These are phyloP conservation scores for Dunckerocampus dactyliophorus DNA, from an alignment of 2,113 vertebrate genomes.

Conservation along the genomic window DNA sequence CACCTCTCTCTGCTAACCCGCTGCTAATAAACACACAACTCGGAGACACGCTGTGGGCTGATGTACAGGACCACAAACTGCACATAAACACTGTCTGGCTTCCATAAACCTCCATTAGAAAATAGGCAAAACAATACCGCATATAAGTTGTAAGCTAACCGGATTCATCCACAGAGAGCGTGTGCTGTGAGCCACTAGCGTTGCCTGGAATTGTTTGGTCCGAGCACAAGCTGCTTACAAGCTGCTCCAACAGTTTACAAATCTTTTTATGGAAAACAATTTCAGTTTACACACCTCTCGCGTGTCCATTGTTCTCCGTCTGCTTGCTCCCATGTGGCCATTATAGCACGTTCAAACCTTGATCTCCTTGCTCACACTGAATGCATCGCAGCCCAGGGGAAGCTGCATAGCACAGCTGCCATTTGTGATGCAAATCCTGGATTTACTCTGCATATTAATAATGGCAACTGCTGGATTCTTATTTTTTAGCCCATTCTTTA, in stretches of 20 bases:
- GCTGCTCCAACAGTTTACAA: constrained; percentile 49
- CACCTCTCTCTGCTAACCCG: constrained; percentile 27
- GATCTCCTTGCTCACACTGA: constrained; percentile 33
- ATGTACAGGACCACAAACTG: constrained; percentile 19
- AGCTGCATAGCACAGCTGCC: neutral
- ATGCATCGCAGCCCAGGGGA: constrained; percentile 17
- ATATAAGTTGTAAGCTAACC: constrained; percentile 15
- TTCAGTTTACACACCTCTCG: constrained; percentile 36
- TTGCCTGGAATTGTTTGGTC: constrained; percentile 39
- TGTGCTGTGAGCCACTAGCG: neutral
- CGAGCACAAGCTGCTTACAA: constrained; percentile 55
- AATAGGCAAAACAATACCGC: constrained; percentile 8
- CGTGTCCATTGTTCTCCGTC: constrained; percentile 41
- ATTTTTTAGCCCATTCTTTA: neutral
- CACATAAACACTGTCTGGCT: constrained; percentile 2
- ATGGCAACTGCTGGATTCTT: neutral
- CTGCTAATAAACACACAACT: constrained; percentile 41
- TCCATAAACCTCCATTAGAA: neutral
- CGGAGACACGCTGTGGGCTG: constrained; percentile 29
- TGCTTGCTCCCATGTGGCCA: constrained; percentile 26
- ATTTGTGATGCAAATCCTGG: constrained; percentile 27
- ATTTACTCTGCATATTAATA: constrained; percentile 7
- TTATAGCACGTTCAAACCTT: constrained; percentile 29
- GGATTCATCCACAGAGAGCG: constrained; percentile 8
- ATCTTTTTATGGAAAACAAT: constrained; percentile 52